A percentile compares a stretch with the other conserved stretches of the same genome.
phyloP scores from a whole-genome alignment of 2,888 invertebrate species.

The Leptinotarsa haldemani region DNA sequence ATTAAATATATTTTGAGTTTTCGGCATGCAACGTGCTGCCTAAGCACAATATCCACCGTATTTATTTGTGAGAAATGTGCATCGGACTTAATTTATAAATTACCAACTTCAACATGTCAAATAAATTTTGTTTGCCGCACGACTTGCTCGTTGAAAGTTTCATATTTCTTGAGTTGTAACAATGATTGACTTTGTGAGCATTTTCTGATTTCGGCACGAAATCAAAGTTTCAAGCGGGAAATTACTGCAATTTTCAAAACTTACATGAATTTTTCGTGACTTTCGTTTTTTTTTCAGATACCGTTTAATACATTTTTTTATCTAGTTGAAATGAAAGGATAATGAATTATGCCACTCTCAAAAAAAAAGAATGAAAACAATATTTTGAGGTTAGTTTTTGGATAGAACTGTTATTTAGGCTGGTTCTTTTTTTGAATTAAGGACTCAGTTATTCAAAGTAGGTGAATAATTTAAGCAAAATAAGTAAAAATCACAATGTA shows the following conservation, averaged over 20 bases:
- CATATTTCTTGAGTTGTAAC: conserved; percentile 24
- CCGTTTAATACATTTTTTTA: no score
- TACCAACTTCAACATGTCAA: conserved; percentile 39
- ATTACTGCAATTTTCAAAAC: neutral
- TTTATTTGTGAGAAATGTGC: conserved; percentile 46
- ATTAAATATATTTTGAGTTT: conserved; percentile 48
- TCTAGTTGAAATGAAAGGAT: no score
- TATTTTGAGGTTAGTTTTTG: no score
- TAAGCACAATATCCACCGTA: conserved; percentile 43
- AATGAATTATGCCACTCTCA: no score
- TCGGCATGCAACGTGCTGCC: conserved; percentile 45
- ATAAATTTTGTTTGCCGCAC: conserved; percentile 42
- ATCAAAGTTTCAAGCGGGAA: neutral
- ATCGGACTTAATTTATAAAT: conserved; percentile 43
- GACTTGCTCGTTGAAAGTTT: conserved; percentile 32
- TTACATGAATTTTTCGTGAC: neutral
- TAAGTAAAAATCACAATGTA: no score
- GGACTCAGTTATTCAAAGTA: no score
- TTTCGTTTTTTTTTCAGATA: neutral
- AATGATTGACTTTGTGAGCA: neutral
- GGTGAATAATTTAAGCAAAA: no score
- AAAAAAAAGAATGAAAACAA: no score
- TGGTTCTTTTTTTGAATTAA: no score
- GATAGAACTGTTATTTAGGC: no score
- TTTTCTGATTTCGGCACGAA: neutral